Evolutionary conservation across 2,113 vertebrate species (phyloP).

Genomic region (Callipepla squamata): DNA sequence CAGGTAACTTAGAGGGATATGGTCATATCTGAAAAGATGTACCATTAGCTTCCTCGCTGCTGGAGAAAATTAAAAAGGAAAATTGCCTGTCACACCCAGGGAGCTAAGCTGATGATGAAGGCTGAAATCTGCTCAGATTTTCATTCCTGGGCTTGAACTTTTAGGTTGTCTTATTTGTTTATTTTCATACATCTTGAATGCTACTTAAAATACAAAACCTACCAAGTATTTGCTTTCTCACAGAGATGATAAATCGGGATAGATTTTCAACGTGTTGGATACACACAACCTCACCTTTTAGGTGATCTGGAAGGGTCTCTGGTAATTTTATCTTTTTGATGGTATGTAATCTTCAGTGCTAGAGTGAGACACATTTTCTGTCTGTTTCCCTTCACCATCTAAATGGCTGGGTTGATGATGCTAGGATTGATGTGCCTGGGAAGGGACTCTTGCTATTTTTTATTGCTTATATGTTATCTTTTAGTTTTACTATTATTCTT

Average conservation of each 20-base stretch:
- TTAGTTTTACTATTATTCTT: slow-evolving; percentile 63
- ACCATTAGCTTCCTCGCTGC: slow-evolving; percentile 63
- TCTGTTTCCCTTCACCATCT: slow-evolving; percentile 45
- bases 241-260: slow-evolving; percentile 48
- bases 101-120: slow-evolving; percentile 63
- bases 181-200: slow-evolving; percentile 28
- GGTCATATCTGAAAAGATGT: slow-evolving; percentile 66
- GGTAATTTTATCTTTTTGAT: slow-evolving; percentile 67
- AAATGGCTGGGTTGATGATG: slow-evolving; percentile 49
- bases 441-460: slow-evolving; percentile 58
- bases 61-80: slow-evolving; percentile 71
- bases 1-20: slow-evolving; percentile 66
- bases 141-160: slow-evolving; percentile 45
- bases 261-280: slow-evolving; percentile 42
- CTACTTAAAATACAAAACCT: slow-evolving; percentile 62
- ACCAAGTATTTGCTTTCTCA: slow-evolving; percentile 37
- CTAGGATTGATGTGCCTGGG: slow-evolving; percentile 47
- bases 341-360: slow-evolving; percentile 63
- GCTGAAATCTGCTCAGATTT: slow-evolving; percentile 52
- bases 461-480: slow-evolving; percentile 65
- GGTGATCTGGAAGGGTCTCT: slow-evolving; percentile 29
- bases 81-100: slow-evolving; percentile 71
- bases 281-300: slow-evolving; percentile 41
- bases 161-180: slow-evolving; percentile 60
- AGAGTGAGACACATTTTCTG: slow-evolving; percentile 58